phyloP scores from a whole-genome alignment of 2,888 invertebrate genomes.

The Papilio elwesi region DNA sequence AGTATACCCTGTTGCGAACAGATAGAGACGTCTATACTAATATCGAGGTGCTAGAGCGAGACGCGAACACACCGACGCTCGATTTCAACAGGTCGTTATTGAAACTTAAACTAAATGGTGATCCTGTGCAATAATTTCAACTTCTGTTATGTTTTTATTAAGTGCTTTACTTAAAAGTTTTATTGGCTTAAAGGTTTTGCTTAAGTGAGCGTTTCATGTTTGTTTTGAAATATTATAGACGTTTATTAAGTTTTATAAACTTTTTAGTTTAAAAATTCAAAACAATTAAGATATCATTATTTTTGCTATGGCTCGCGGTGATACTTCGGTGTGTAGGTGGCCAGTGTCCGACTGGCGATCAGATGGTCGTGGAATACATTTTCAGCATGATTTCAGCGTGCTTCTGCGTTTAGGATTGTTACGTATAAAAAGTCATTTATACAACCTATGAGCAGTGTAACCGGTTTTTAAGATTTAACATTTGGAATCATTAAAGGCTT shows the following conservation, averaged over 20 bases:
- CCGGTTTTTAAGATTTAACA: too few relatives aligned
- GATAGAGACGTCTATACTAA: conserved; percentile 67
- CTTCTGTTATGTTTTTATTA: conserved; percentile 57
- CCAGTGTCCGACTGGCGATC: neutral
- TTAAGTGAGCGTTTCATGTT: neutral
- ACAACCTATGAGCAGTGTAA: too few relatives aligned
- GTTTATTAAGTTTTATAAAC: neutral
- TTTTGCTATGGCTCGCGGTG: neutral
- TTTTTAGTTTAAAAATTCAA: neutral
- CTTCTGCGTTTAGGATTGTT: too few relatives aligned
- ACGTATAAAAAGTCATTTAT: too few relatives aligned
- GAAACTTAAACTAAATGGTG: conserved; percentile 78
- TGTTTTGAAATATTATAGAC: conserved; percentile 6
- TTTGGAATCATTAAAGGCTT: too few relatives aligned
- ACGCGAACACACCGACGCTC: conserved; percentile 58
- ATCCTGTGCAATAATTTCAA: conserved; percentile 74
- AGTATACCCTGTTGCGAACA: conserved; percentile 49
- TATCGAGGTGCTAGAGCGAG: conserved; percentile 62
- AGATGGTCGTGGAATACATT: neutral
- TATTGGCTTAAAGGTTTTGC: neutral
- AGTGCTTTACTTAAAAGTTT: conserved; percentile 24
- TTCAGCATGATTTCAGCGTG: neutral
- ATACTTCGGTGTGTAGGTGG: neutral
- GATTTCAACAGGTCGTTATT: conserved; percentile 83
- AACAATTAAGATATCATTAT: neutral